These are phyloP conservation scores for Leptopilina syphax DNA, from an alignment of 2,888 invertebrate species.

Conservation along the genomic window DNA sequence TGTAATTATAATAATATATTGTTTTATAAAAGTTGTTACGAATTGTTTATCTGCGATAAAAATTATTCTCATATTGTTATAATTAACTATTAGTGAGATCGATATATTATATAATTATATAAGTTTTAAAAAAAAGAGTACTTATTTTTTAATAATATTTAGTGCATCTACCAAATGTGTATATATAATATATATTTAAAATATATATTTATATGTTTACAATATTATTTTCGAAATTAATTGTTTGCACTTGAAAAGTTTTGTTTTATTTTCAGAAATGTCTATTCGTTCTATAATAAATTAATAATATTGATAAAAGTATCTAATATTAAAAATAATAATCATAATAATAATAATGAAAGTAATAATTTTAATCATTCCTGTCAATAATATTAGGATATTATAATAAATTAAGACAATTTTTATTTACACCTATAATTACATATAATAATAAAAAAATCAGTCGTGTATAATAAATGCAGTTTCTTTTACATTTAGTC, in stretches of 20 bases:
- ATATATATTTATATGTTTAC: not conserved
- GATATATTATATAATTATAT: not conserved
- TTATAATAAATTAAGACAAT: no score
- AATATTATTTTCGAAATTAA: slow-evolving; percentile 36
- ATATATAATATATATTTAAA: slow-evolving; percentile 7
- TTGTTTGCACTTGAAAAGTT: not conserved
- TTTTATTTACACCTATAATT: not conserved
- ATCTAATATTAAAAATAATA: no score
- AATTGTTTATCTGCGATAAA: not conserved
- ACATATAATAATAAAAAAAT: no score
- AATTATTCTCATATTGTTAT: not conserved
- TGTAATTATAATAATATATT: slow-evolving; percentile 1
- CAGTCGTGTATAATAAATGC: no score
- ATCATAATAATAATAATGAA: no score
- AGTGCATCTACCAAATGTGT: slow-evolving; percentile 27
- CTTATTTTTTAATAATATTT: slow-evolving; percentile 28
- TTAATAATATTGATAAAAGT: no score
- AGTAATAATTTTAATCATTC: no score
- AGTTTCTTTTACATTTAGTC: no score
- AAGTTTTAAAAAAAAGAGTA: not conserved
- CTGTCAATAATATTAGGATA: not conserved
- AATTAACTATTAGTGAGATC: not conserved
- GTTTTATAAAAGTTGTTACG: slow-evolving; percentile 7
- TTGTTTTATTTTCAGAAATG: not conserved
- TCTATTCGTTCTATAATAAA: no score